Evolutionary conservation across 1,140 invertebrate species (phyloP), one percentile per base, ranked within the genome.

Genomic region (Oryzaephilus surinamensis): DNA sequence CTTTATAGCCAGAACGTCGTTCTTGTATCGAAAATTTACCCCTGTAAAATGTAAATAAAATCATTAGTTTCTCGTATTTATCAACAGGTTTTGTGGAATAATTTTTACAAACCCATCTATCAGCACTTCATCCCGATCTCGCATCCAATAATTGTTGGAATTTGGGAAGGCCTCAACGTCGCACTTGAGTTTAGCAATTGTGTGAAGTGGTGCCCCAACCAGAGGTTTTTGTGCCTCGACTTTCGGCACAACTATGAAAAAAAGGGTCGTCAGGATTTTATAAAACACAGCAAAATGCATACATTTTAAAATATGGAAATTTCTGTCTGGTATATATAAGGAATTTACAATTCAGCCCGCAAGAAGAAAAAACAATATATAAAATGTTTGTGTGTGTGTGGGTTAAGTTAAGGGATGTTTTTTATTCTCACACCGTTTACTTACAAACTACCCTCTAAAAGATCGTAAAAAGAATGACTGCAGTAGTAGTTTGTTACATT

Each of bases 11-110:
- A 2, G 67, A 65, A 47, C 67, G 69, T 43, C 73, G 66, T 54
- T 75, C 72, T 29, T 63, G 59, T 49, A 74, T 70, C 45, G 69
- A 67, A 51, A 73, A 70, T 50, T 68, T 73, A 30, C 62, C 63
- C n/a, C 74, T 76, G 59, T 32, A 61, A 52, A 33, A 42, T 20
- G 10, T 11, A 4, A 14, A 3, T 13, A 16, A 40, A 23, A 30
- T 7, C 17, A 30, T 30, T n/a, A n/a, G n/a, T n/a, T n/a, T n/a
- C n/a, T n/a, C n/a, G 21, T 23, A n/a, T 6, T 6, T n/a, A 6
- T 23, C 21, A 6, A 23, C 6, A 7, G 6, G n/a, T n/a, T 30
- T 30, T 30, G 27, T 6, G 11, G 11, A 6, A 6, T 15, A 11
- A 29, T 11, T 26, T 3, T 2, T 12, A 28, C 43, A 51, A 28